Conservation (phyloP, 1,140 invertebrate species). For the Orussus abietinus region DNA sequence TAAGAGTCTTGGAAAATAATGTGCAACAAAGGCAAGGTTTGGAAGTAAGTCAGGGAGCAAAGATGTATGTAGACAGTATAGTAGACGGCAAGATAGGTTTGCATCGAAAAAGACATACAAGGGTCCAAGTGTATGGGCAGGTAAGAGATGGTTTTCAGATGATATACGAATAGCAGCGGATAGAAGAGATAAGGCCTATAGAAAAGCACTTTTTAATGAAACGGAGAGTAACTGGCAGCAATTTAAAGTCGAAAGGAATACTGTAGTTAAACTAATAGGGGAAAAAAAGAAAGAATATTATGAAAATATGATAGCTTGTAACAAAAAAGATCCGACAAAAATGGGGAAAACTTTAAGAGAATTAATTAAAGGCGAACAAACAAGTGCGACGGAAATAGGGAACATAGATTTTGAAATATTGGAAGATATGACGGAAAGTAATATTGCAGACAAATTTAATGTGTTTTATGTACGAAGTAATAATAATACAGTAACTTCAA, state of each 20-base stretch:
- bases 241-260: not conserved
- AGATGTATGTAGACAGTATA: conserved; percentile 5
- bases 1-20: not conserved
- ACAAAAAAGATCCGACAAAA: conserved; percentile 6
- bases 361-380: no score
- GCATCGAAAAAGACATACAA: conserved; percentile 3
- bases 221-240: not conserved
- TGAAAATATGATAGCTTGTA: conserved; percentile 2
- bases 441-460: conserved; percentile 9
- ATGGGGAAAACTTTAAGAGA: conserved; percentile 5
- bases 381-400: no score
- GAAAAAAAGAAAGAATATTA: conserved; percentile 3
- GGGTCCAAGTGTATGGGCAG: conserved; percentile 6
- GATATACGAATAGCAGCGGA: not conserved
- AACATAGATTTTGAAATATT: no score
- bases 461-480: conserved; percentile 5
- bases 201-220: not conserved
- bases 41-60: conserved; percentile 1
- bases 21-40: not conserved
- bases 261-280: not conserved
- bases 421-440: no score
- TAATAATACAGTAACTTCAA: no score
- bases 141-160: conserved; percentile 8
- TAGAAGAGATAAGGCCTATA: not conserved
- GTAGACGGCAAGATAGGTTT: conserved; percentile 1